These are phyloP conservation scores for Hydropsyche betteni DNA, from an alignment of 2,888 invertebrate genomes.

Conservation along the genomic window DNA sequence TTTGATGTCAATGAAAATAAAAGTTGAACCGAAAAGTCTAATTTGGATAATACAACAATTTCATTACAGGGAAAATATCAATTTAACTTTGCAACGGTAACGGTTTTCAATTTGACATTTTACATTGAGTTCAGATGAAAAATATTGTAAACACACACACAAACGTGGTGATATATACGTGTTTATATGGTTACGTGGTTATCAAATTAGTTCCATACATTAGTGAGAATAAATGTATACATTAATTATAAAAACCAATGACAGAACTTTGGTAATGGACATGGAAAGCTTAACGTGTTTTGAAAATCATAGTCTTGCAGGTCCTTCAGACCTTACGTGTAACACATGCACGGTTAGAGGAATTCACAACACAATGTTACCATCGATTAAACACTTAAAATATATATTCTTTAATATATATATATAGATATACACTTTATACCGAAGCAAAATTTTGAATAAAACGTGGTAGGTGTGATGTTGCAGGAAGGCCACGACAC, in stretches of 20 bases:
- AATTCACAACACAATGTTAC: slow-evolving; percentile 41
- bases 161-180: background rate
- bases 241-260: background rate
- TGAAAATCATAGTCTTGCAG: slow-evolving; percentile 24
- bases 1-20: slow-evolving; percentile 25
- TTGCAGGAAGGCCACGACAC: slow-evolving; percentile 52
- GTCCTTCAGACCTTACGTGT: slow-evolving; percentile 39
- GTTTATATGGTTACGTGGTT: background rate
- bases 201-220: background rate
- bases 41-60: background rate
- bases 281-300: slow-evolving; percentile 24
- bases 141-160: slow-evolving; percentile 19
- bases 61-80: background rate
- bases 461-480: slow-evolving; percentile 20
- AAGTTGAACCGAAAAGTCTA: background rate
- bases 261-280: slow-evolving; percentile 10
- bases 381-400: slow-evolving; percentile 40
- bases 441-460: slow-evolving; percentile 38
- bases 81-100: slow-evolving; percentile 2
- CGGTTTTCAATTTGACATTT: background rate
- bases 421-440: background rate
- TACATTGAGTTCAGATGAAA: slow-evolving; percentile 13
- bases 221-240: slow-evolving; percentile 13
- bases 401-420: slow-evolving; percentile 27
- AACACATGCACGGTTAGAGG: slow-evolving; percentile 37